A percentile compares a stretch with the other conserved stretches of the same genome.
phyloP scores from a whole-genome alignment of 2,113 vertebrate genomes.

The Hippocampus zosterae region DNA sequence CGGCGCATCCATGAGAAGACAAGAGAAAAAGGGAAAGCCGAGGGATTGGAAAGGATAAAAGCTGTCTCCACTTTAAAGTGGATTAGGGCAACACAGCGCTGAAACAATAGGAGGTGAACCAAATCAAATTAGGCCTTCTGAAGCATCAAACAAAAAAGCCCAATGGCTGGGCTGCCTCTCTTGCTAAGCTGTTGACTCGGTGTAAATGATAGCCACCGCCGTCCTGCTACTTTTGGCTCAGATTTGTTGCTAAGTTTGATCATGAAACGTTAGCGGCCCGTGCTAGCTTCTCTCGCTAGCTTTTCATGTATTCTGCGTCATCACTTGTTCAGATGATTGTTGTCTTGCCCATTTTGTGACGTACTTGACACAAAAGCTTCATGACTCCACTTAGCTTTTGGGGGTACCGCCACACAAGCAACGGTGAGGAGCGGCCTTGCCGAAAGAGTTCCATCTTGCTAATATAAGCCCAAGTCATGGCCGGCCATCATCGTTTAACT shows the following conservation, averaged over 20 bases:
- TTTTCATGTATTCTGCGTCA: too few species aligned
- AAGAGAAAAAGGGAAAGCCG: background rate
- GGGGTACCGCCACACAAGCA: too few species aligned
- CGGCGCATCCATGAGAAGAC: constrained; percentile 19
- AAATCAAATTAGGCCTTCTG: constrained; percentile 74
- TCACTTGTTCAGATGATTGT: too few species aligned
- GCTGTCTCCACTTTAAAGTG: constrained; percentile 78
- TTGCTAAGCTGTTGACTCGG: constrained; percentile 75
- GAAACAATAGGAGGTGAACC: constrained; percentile 83
- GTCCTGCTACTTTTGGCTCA: background rate
- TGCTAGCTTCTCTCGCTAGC: too few species aligned
- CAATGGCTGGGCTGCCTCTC: constrained; percentile 72
- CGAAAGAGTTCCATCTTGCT: too few species aligned
- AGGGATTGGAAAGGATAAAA: constrained; percentile 64
- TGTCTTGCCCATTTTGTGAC: too few species aligned
- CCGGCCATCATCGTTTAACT: too few species aligned
- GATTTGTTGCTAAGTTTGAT: background rate
- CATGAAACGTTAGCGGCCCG: too few species aligned
- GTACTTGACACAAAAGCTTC: too few species aligned
- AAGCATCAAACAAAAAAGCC: constrained; percentile 74
- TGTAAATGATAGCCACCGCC: background rate
- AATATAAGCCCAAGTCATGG: too few species aligned
- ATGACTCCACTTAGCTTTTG: too few species aligned
- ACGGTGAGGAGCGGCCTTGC: too few species aligned
- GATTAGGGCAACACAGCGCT: constrained; percentile 75